Evolutionary conservation across 2,888 invertebrate species (phyloP).

Genomic region (Bombylius discolor): DNA sequence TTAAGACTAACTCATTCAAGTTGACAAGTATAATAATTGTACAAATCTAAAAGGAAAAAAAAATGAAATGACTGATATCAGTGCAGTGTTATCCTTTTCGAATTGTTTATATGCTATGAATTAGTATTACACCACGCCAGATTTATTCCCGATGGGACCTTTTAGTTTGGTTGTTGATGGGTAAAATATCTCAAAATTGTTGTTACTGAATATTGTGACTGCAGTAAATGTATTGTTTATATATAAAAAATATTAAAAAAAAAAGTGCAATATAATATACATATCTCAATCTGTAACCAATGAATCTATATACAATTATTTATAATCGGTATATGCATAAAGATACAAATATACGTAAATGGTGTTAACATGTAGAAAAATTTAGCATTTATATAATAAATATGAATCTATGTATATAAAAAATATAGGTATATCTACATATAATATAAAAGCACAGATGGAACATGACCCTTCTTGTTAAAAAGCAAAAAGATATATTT

Average conservation of each 20-base stretch:
- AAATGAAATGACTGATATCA: slow-evolving; percentile 1
- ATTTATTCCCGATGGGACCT: slow-evolving; percentile 6
- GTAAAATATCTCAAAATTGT: slow-evolving; percentile 7
- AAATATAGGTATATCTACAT: not conserved
- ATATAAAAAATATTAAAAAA: too few relatives aligned
- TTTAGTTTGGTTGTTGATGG: not conserved
- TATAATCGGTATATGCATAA: too few relatives aligned
- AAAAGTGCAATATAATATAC: too few relatives aligned
- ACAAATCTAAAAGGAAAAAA: not conserved
- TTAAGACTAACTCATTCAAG: slow-evolving; percentile 1
- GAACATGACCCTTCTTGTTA: too few relatives aligned
- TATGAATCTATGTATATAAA: too few relatives aligned
- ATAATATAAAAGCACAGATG: too few relatives aligned
- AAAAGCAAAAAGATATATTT: not conserved
- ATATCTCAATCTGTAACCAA: too few relatives aligned
- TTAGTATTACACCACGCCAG: slow-evolving; percentile 2
- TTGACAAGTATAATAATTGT: slow-evolving; percentile 5
- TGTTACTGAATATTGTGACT: not conserved
- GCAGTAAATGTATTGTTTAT: slow-evolving; percentile 4
- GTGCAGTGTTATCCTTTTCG: not conserved
- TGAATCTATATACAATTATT: too few relatives aligned
- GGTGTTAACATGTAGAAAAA: too few relatives aligned
- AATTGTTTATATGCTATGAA: not conserved
- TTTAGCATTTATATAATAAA: too few relatives aligned
- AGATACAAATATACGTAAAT: too few relatives aligned